phyloP scores from a whole-genome alignment of 1,140 invertebrate genomes.

The Hypsibius dujardini region DNA sequence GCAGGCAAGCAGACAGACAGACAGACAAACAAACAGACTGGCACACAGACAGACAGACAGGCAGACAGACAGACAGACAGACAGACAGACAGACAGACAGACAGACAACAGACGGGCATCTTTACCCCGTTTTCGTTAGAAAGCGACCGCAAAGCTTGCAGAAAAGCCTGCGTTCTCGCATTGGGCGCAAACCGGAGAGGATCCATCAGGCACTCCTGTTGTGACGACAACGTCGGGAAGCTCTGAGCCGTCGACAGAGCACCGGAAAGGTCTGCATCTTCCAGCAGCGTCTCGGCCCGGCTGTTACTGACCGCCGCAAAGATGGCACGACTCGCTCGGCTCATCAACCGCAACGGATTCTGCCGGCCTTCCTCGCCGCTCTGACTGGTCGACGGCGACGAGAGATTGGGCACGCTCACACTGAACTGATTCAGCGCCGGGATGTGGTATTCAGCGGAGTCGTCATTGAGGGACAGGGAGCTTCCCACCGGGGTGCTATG shows the following conservation, averaged over 20 bases:
- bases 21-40: too few relatives aligned
- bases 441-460: background rate
- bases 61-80: too few relatives aligned
- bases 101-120: background rate
- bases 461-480: background rate
- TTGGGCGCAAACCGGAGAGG: background rate
- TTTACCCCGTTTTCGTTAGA: background rate
- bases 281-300: too few relatives aligned
- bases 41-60: too few relatives aligned
- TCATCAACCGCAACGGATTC: too few relatives aligned
- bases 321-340: too few relatives aligned
- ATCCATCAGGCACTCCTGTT: background rate
- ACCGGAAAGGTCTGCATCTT: background rate
- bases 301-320: too few relatives aligned
- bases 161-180: background rate
- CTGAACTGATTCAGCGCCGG: slow-evolving; percentile 8
- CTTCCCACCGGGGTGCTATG: background rate
- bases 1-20: too few relatives aligned
- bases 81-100: too few relatives aligned
- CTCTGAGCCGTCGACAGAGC: background rate
- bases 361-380: too few relatives aligned
- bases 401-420: background rate
- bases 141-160: background rate
- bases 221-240: background rate
- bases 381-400: background rate